Evolutionary conservation across 2,888 invertebrate genomes (phyloP), one percentile per base, ranked within the genome.

Genomic region (Acanthosepion pharaonis): DNA sequence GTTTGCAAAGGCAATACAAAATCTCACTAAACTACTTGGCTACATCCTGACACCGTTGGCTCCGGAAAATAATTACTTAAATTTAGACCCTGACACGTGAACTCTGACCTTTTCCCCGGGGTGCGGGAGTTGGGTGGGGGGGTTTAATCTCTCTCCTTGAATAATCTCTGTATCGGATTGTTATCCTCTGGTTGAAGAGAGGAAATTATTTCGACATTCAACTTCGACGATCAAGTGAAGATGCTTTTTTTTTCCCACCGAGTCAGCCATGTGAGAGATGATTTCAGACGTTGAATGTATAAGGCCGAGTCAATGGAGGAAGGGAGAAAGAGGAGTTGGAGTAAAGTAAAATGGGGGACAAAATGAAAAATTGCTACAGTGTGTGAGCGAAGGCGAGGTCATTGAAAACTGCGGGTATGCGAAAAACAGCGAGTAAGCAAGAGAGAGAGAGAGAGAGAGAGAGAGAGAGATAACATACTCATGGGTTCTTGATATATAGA

Each of bases 1-100:
- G 2, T 78, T 78, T 78, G 78, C 9, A 78, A 78, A n/a, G 78
- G n/a, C 78, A n/a, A n/a, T 78, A n/a, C n/a, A n/a, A 78, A 78
- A 78, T 78, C 78, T n/a, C 78, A 78, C 78, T n/a, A 59, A 23
- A 59, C 33, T 33, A 78, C n/a, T n/a, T n/a, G n/a, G 78, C n/a
- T 78, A 78, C 78, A 78, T 78, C 78, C 78, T 78, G 78, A n/a
- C 78, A 33, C 78, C 11, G 78, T 78, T 78, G 78, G 78, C 33
- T 78, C 78, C 78, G 78, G 78, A 78, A 78, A 78, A 78, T 78
- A n/a, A 78, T 78, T 78, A 78, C 78, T 78, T 78, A 33, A 78
- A 78, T 78, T 78, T 78, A 78, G n/a, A 78, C n/a, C 78, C 78
- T 78, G 78, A 78, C n/a, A 78, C 78, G 33, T 78, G 78, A 78